These are phyloP conservation scores for Seriola dumerili DNA, from an alignment of 2,113 vertebrate genomes.

Conservation along the genomic window DNA sequence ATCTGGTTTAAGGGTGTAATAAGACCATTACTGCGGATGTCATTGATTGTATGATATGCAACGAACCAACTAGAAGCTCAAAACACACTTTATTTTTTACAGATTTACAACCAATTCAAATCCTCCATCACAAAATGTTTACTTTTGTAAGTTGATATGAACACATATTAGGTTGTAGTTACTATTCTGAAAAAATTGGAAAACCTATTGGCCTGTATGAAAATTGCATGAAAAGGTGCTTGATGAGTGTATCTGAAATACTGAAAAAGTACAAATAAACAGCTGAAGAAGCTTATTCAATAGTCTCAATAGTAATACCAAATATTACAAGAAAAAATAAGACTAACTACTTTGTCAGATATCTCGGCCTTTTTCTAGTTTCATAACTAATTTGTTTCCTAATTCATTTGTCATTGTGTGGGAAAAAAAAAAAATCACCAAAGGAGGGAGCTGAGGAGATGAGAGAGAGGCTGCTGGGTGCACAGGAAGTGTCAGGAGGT, in stretches of 20 bases:
- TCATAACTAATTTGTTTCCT: neutral
- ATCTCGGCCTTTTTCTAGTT: neutral
- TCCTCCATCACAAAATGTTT: neutral
- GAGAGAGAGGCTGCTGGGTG: neutral
- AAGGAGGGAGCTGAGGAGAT: neutral
- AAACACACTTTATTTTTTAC: neutral
- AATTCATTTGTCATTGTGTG: neutral
- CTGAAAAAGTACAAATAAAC: too few relatives aligned
- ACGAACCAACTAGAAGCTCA: neutral
- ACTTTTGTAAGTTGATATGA: neutral
- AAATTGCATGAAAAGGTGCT: neutral
- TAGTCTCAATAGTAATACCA: too few relatives aligned
- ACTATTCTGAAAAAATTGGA: neutral
- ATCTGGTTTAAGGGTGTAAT: conserved; percentile 4
- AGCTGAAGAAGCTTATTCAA: neutral
- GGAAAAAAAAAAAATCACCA: neutral
- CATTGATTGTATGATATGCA: neutral
- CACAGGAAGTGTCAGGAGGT: too few relatives aligned
- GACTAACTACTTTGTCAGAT: too few relatives aligned
- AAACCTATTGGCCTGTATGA: neutral
- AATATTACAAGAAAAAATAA: too few relatives aligned
- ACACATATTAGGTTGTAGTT: neutral
- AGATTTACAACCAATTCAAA: neutral
- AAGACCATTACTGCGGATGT: neutral
- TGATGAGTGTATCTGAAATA: too few relatives aligned